phyloP scores from a whole-genome alignment of 2,113 vertebrate genomes.

The Crotalus tigris region DNA sequence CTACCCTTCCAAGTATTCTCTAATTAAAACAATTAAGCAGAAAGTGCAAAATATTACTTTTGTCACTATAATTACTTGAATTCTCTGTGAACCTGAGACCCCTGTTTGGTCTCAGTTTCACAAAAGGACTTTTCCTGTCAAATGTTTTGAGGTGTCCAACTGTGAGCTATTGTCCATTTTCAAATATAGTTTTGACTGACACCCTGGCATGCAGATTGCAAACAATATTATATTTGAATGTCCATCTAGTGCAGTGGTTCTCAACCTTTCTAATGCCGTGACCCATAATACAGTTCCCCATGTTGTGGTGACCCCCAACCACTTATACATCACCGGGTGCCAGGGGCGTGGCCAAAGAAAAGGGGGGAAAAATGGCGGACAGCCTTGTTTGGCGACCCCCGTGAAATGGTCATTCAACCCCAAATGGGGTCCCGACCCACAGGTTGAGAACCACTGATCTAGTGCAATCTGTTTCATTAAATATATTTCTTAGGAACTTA shows the following conservation, averaged over 20 bases:
- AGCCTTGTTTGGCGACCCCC: too few relatives aligned
- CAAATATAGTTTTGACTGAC: background rate
- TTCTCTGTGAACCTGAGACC: slow-evolving; percentile 43
- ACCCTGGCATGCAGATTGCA: background rate
- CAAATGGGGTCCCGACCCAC: too few relatives aligned
- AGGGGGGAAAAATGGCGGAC: too few relatives aligned
- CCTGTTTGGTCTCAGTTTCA: slow-evolving; percentile 44
- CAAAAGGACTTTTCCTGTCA: slow-evolving; percentile 25
- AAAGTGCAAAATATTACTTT: slow-evolving; percentile 65
- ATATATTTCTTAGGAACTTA: background rate
- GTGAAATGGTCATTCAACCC: too few relatives aligned
- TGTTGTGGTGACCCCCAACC: too few relatives aligned
- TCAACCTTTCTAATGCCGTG: too few relatives aligned
- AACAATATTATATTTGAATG: background rate
- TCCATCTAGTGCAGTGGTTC: background rate
- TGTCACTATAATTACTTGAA: slow-evolving; percentile 61
- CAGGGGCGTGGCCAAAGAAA: too few relatives aligned
- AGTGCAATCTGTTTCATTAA: too few relatives aligned
- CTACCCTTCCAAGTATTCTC: slow-evolving; percentile 37
- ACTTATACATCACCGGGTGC: too few relatives aligned
- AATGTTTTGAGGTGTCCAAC: slow-evolving; percentile 26
- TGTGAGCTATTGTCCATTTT: background rate
- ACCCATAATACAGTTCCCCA: too few relatives aligned
- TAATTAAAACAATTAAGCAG: slow-evolving; percentile 69
- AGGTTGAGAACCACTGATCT: too few relatives aligned